Conservation (phyloP, 2,888 invertebrate genomes). For the Chaitophorus viminalis region DNA sequence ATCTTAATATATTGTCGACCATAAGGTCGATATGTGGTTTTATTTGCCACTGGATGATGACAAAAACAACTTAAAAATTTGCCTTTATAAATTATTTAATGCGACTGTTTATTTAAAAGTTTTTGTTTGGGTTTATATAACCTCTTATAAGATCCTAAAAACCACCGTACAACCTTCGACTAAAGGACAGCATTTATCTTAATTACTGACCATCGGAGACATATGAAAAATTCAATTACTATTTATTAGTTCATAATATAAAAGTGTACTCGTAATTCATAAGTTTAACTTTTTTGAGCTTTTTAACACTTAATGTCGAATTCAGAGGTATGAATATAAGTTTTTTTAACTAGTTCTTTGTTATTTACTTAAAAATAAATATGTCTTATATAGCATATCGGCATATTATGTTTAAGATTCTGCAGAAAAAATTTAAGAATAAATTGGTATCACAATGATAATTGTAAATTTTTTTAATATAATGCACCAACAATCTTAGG, state of each 20-base stretch:
- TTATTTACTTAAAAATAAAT: too few species aligned
- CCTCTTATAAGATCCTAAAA: not conserved
- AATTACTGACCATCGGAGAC: not conserved
- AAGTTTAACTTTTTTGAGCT: too few species aligned
- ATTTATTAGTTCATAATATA: not conserved
- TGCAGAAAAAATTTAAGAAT: too few species aligned
- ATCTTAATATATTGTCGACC: not conserved
- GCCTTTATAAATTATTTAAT: slow-evolving; percentile 30
- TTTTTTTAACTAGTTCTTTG: too few species aligned
- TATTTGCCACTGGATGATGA: not conserved
- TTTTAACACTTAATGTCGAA: too few species aligned
- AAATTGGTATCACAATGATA: too few species aligned
- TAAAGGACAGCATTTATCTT: slow-evolving; percentile 12
- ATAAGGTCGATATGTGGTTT: slow-evolving; percentile 44
- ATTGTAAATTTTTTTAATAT: too few species aligned
- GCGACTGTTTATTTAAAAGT: not conserved
- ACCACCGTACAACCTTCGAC: slow-evolving; percentile 27
- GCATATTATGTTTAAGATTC: too few species aligned
- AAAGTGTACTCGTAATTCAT: too few species aligned
- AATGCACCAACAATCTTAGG: too few species aligned
- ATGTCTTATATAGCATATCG: too few species aligned
- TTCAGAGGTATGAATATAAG: too few species aligned
- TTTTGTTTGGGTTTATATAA: not conserved
- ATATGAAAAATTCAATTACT: not conserved
- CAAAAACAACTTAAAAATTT: slow-evolving; percentile 12